Conservation (phyloP, 2,888 invertebrate genomes). For the Drosophila affinis region DNA sequence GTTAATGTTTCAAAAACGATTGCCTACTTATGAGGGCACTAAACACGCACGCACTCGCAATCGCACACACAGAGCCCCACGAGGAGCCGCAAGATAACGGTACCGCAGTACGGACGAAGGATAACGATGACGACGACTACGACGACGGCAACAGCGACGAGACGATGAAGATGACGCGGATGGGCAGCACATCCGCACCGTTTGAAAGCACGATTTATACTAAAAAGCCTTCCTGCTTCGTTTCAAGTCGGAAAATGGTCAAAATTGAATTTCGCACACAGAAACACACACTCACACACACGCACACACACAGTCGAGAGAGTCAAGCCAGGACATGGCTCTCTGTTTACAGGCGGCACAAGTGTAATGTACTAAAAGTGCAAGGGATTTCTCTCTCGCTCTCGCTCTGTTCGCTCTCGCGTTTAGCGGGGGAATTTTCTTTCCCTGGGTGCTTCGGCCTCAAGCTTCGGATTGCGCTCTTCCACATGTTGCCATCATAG, state of each 20-base stretch:
- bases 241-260: constrained; percentile 53
- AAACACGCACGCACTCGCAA: constrained; percentile 15
- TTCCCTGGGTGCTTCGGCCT: constrained; percentile 7
- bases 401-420: not conserved
- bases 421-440: constrained; percentile 5
- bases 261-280: constrained; percentile 66
- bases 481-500: constrained; percentile 78
- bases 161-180: constrained; percentile 43
- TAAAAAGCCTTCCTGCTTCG: constrained; percentile 62
- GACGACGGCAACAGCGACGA: constrained; percentile 32
- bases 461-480: constrained; percentile 31
- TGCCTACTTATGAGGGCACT: constrained; percentile 55
- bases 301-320: not conserved
- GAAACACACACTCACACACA: constrained; percentile 7
- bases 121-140: constrained; percentile 37
- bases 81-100: constrained; percentile 18
- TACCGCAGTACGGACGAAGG: constrained; percentile 26
- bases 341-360: constrained; percentile 74
- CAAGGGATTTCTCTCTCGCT: constrained; percentile 13
- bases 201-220: constrained; percentile 84
- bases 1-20: constrained; percentile 38
- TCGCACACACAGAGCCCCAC: constrained; percentile 21
- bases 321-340: constrained; percentile 48
- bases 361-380: constrained; percentile 57
- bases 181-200: constrained; percentile 80